A percentile compares a stretch with the other conserved stretches of the same genome.
phyloP scores from a whole-genome alignment of 2,888 invertebrate species.

The Pseudococcus longispinus region DNA sequence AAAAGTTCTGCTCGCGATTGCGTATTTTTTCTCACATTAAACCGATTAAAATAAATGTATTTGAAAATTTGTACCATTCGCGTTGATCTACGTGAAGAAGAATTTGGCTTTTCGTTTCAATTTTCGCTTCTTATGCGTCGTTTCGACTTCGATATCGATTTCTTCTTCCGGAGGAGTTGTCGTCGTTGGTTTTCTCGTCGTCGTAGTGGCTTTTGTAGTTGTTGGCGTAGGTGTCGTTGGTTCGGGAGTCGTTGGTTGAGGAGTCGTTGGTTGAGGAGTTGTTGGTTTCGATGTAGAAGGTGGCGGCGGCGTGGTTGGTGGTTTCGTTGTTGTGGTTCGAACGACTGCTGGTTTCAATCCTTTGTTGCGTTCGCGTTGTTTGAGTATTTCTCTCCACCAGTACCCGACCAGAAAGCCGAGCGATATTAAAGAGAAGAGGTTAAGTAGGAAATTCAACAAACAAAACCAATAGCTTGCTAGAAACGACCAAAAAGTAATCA shows the following conservation, averaged over 20 bases:
- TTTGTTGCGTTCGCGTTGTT: not conserved
- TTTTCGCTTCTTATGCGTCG: constrained; percentile 38
- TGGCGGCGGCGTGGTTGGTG: not conserved
- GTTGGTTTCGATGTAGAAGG: not conserved
- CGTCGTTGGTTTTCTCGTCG: not conserved
- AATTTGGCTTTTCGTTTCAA: constrained; percentile 47
- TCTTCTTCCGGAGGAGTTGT: constrained; percentile 28
- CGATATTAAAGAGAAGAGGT: not conserved
- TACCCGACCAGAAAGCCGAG: not conserved
- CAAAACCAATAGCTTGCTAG: constrained; percentile 12
- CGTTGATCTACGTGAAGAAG: constrained; percentile 33
- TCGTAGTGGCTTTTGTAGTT: constrained; percentile 10
- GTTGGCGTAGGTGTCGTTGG: not conserved
- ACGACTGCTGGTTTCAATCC: not conserved
- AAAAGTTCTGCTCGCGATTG: not conserved
- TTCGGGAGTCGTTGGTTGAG: not conserved
- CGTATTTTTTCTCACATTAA: not conserved
- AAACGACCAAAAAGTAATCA: constrained; percentile 16
- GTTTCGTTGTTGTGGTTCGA: not conserved
- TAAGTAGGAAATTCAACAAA: not conserved
- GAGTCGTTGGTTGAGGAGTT: not conserved
- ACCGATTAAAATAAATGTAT: not conserved
- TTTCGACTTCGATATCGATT: constrained; percentile 46
- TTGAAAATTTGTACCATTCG: not conserved
- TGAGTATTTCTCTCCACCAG: constrained; percentile 32